phyloP scores from a whole-genome alignment of 2,113 vertebrate genomes.

The Xenotilapia caudafasciata region DNA sequence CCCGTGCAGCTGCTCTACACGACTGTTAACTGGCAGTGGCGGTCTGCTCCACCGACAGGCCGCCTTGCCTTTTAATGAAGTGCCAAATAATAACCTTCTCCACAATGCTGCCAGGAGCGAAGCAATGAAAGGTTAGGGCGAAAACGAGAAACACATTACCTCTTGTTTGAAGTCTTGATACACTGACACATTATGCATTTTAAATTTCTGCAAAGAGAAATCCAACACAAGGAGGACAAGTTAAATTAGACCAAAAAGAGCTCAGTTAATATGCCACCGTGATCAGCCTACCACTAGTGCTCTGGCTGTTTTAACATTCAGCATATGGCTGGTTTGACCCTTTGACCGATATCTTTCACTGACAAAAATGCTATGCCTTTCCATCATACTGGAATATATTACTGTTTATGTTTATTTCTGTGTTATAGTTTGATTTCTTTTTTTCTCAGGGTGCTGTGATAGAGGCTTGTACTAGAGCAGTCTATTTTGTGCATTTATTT shows the following conservation, averaged over 20 bases:
- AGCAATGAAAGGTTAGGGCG: constrained; percentile 55
- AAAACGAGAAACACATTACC: constrained; percentile 72
- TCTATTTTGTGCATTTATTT: constrained; percentile 75
- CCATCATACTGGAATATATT: constrained; percentile 75
- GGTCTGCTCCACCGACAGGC: constrained; percentile 59
- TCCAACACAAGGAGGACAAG: constrained; percentile 26
- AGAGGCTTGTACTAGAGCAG: constrained; percentile 69
- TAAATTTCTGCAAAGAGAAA: constrained; percentile 47
- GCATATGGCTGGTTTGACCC: constrained; percentile 52
- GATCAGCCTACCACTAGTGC: constrained; percentile 60
- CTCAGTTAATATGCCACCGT: constrained; percentile 39
- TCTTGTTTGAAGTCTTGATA: constrained; percentile 71
- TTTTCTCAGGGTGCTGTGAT: constrained; percentile 80
- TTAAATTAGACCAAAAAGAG: constrained; percentile 62
- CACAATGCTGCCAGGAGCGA: constrained; percentile 71
- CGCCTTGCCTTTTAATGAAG: constrained; percentile 75
- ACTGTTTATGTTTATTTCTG: constrained; percentile 59
- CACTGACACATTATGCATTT: constrained; percentile 67
- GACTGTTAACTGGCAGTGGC: constrained; percentile 77
- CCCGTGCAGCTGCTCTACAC: constrained; percentile 66
- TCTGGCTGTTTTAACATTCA: constrained; percentile 59
- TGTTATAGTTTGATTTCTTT: constrained; percentile 65
- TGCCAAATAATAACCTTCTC: constrained; percentile 76
- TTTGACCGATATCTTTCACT: constrained; percentile 60
- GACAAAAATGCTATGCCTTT: constrained; percentile 74